These are phyloP conservation scores for Erpornis zantholeuca DNA, from an alignment of 2,113 vertebrate genomes.

Conservation along the genomic window DNA sequence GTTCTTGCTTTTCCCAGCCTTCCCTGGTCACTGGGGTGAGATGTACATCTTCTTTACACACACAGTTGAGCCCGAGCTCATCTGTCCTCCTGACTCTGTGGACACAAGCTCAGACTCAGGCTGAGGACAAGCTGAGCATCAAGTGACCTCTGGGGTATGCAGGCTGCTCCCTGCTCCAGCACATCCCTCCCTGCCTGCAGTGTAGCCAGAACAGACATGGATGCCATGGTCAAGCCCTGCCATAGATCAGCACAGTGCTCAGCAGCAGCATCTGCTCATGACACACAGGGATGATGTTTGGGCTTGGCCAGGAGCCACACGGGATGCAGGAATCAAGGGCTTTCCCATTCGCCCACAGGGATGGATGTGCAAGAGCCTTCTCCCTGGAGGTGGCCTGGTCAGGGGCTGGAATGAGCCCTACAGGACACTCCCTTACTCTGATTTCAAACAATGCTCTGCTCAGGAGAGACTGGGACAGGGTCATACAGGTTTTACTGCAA, in stretches of 20 bases:
- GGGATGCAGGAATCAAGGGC: background rate
- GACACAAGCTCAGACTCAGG: background rate
- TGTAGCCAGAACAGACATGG: rapidly evolving
- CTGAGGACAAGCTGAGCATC: background rate
- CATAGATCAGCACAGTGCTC: background rate
- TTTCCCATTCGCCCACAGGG: rapidly evolving
- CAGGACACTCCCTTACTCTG: background rate
- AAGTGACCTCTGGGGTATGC: background rate
- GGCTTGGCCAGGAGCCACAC: background rate
- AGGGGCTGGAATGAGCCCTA: background rate
- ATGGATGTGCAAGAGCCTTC: background rate
- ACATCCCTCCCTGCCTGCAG: background rate
- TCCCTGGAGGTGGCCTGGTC: background rate
- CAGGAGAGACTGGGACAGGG: background rate
- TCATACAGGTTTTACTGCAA: background rate
- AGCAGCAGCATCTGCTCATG: background rate
- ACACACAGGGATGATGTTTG: background rate
- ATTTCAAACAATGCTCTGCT: background rate
- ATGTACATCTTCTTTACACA: background rate
- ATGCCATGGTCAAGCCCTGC: background rate
- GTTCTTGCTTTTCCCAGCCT: background rate
- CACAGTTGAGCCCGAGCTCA: background rate
- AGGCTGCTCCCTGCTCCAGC: background rate
- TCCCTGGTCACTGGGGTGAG: background rate
- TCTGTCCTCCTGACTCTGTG: background rate